Percentiles rank a stretch among this genome's conserved stretches.
phyloP scores from a whole-genome alignment of 92 coral and sea anemone species.

The Palythoa heliodiscus region DNA sequence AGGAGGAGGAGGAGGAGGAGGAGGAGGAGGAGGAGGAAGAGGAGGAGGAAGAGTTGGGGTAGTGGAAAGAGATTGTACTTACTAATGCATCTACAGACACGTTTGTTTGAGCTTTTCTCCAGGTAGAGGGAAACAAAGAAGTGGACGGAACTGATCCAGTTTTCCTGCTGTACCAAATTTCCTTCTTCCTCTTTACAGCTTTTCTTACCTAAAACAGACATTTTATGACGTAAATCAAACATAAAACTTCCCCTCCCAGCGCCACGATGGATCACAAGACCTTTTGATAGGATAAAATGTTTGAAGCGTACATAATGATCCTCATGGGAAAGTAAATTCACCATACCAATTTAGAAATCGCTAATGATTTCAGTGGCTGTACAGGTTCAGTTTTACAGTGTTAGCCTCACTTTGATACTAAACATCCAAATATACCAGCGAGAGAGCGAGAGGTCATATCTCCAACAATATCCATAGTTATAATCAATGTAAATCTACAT shows the following conservation, averaged over 20 bases:
- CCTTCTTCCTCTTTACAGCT: slow-evolving; percentile 33
- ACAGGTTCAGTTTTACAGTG: too few relatives aligned
- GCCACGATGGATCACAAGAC: neutral
- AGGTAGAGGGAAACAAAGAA: slow-evolving; percentile 28
- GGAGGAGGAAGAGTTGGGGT: neutral
- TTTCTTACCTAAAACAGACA: slow-evolving; percentile 16
- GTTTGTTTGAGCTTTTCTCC: slow-evolving; percentile 32
- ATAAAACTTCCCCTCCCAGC: neutral
- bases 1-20: neutral
- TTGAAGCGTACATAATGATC: neutral
- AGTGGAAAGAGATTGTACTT: neutral
- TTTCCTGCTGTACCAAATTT: slow-evolving; percentile 41
- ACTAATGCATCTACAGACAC: slow-evolving; percentile 36
- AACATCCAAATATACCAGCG: too few relatives aligned
- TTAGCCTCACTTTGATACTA: too few relatives aligned
- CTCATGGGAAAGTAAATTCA: too few relatives aligned
- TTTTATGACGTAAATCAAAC: neutral
- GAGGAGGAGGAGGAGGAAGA: neutral
- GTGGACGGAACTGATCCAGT: slow-evolving; percentile 21
- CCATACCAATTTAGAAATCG: too few relatives aligned
- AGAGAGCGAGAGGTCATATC: too few relatives aligned
- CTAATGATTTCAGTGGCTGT: too few relatives aligned
- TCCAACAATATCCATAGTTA: too few relatives aligned
- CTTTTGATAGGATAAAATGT: neutral
- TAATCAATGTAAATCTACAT: too few relatives aligned